Evolutionary conservation across 2,888 invertebrate species (phyloP), one percentile per base, ranked within the genome.

Genomic region (Epinotia ramella): DNA sequence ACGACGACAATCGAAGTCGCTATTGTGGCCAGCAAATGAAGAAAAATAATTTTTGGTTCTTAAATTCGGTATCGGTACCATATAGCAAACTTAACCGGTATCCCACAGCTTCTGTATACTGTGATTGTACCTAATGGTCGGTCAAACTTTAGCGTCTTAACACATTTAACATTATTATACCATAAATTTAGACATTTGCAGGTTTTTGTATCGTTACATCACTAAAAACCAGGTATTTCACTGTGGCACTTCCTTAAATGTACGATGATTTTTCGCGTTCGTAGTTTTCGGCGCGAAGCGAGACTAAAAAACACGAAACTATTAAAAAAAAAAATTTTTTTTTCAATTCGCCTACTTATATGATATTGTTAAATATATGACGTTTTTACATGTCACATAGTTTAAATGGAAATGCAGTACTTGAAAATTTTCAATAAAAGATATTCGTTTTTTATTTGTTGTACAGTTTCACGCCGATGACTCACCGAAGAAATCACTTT

Each of bases 211-310:
- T 71, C 79, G 78, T 81, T 81, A 81, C 83, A 80, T 77, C 84
- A 83, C 82, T 83, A 83, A 81, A 71, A 82, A 81, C 80, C 83
- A 87, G 87, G 86, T 87, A 87, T 85, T 86, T 86, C 80, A 86
- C 80, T 84, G 82, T 84, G 81, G 85, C 85, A 85, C 82, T 83
- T 66, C 65, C 59, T 70, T 75, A 44, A 53, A 70, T 74, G 69
- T 74, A 66, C 16, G 20, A 24, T 46, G 53, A 12, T 59, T 44
- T 16, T 67, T 53, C n/a, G 46, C 5, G 59, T 46, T 24, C 13
- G 20, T 13, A 24, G 57, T 69, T 69, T 59, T 69, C 20, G 69
- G 69, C 59, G 46, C 20, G 44, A 66, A 57, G 4, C 28, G 40
- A 20, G 13, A 57, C 33, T 11, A 67, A 13, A 11, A 20, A 59